These are phyloP conservation scores for Babyrousa celebensis DNA, from an alignment of 2,797 vertebrate genomes.

Conservation along the genomic window DNA sequence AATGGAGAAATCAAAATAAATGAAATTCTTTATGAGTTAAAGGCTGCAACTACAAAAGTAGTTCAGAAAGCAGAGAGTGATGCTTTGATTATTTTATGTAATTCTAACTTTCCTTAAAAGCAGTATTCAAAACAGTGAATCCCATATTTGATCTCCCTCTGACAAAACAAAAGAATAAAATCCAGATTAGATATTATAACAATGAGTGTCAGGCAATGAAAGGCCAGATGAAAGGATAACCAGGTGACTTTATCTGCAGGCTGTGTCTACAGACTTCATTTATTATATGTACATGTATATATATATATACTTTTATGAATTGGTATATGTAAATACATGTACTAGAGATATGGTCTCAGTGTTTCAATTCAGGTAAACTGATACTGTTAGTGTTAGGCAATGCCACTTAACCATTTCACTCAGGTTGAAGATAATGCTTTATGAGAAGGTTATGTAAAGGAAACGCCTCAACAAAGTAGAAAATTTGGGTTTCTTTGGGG, in stretches of 20 bases:
- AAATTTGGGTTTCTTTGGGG: conserved; percentile 29
- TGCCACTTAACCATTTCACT: conserved; percentile 17
- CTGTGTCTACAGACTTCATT: background rate
- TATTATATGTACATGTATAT: background rate
- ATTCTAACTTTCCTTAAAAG: conserved; percentile 54
- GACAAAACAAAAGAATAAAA: conserved; percentile 56
- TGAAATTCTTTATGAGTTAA: conserved; percentile 32
- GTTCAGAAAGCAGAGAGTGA: background rate
- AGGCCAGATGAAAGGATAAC: background rate
- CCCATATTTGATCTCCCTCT: conserved; percentile 22
- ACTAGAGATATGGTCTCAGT: background rate
- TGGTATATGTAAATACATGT: background rate
- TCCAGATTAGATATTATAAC: conserved; percentile 7
- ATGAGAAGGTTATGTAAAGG: conserved; percentile 42
- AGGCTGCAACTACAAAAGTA: background rate
- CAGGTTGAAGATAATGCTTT: background rate
- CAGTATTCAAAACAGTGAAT: conserved; percentile 29
- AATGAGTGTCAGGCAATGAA: background rate
- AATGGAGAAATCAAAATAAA: conserved; percentile 28
- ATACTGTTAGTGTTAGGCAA: background rate
- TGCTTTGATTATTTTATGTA: background rate
- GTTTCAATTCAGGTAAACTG: conserved; percentile 43
- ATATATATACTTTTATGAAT: background rate
- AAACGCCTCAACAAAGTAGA: conserved; percentile 47
- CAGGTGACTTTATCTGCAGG: background rate